Base-by-base conservation (phyloP, 2,797 vertebrate species). In the Hydrophis major region DNA sequence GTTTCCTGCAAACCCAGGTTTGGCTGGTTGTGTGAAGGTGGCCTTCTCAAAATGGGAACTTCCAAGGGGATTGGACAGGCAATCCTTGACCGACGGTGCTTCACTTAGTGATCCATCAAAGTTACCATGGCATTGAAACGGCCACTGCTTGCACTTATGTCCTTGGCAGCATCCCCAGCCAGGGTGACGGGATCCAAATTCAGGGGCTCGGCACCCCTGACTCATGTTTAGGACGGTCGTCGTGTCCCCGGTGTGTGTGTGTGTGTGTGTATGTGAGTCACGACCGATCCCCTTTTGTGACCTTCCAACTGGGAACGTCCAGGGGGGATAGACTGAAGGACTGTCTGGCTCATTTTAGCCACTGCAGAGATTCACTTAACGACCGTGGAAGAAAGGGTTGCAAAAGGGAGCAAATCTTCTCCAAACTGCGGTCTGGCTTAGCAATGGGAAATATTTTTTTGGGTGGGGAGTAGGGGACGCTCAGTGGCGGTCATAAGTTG, bases 321-420 rank as follows among this genome's bases (percentile, higher is more conserved):
- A 13, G 2, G 63, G 28, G 63, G 63, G 13, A 1, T 14, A 2
- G 2, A 16, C n/a, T 2, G 0, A 69, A 16, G 5, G 2, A 3
- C 66, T 14, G 1, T 18, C 5, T 2, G 6, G 1, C 66, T 18
- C 6, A 2, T 32, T n/a, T 11, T 6, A 69, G 14, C 63, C 14
- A 16, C 14, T 18, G n/a, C 2, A 32, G 2, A 2, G 66, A 69
- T 6, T 32, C n/a, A 0, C 2, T 69, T 69, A 18, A 69, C 6
- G 3, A 18, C 66, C 5, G 5, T 32, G 66, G n/a, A 6, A 69
- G n/a, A 14, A 14, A 66, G 13, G 8, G 63, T 6, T 5, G 4
- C 63, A 66, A 32, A 18, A 18, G 13, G 14, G 2, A 3, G n/a
- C n/a, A 32, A 37, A 74, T 18, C 1, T 16, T 0, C 2, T 18